Conservation (phyloP, 2,797 vertebrate species). For the Coranthus polyacanthus region DNA sequence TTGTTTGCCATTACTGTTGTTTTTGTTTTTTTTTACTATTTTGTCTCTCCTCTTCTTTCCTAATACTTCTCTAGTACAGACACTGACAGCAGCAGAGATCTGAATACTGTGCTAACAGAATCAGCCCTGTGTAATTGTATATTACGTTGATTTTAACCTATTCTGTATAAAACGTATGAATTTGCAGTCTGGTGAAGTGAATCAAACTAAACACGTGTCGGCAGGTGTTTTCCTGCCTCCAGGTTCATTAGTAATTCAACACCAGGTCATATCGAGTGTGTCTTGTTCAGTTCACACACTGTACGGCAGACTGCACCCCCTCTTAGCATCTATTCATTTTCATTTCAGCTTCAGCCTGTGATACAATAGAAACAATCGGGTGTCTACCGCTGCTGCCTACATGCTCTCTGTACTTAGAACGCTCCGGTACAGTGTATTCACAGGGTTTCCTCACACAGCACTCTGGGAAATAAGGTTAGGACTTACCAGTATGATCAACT, state of each 20-base stretch:
- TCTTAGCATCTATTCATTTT: too few species aligned
- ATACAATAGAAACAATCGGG: background rate
- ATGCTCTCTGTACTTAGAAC: background rate
- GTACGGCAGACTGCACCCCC: background rate
- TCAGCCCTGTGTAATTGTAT: too few species aligned
- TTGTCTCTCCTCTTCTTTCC: too few species aligned
- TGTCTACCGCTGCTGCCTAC: background rate
- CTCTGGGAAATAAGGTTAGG: conserved; percentile 41
- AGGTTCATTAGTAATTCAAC: conserved; percentile 53
- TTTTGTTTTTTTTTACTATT: too few species aligned
- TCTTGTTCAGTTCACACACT: background rate
- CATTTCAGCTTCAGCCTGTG: too few species aligned
- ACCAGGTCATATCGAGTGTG: conserved; percentile 4
- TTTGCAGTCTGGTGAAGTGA: background rate
- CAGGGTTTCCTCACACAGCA: conserved; percentile 14
- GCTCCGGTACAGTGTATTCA: background rate
- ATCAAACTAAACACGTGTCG: conserved; percentile 12
- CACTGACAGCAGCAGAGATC: too few species aligned
- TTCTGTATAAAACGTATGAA: too few species aligned
- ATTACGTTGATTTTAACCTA: too few species aligned
- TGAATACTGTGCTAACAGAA: too few species aligned
- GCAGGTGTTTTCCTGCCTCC: conserved; percentile 11
- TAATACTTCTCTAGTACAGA: too few species aligned
- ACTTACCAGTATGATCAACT: conserved; percentile 88
- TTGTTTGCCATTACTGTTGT: too few species aligned